phyloP scores from a whole-genome alignment of 2,113 vertebrate genomes.

The Excalfactoria chinensis region DNA sequence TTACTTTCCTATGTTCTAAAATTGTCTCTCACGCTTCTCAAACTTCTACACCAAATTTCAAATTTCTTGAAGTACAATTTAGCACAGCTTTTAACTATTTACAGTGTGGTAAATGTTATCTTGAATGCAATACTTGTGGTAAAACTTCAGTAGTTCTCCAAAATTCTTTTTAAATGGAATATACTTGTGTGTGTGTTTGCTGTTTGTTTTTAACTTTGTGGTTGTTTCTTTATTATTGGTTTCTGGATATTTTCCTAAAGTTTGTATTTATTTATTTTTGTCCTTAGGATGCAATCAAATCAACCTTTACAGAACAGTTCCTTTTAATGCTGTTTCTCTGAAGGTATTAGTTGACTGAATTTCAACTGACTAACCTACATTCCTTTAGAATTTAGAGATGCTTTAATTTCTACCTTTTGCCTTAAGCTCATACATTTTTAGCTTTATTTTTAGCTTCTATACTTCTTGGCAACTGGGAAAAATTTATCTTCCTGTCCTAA shows the following conservation, averaged over 20 bases:
- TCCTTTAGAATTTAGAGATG: slow-evolving; percentile 20
- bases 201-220: neutral
- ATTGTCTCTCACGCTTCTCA: neutral
- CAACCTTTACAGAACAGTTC: neutral
- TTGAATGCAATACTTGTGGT: neutral
- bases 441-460: neutral
- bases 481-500: neutral
- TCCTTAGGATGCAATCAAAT: slow-evolving; percentile 29
- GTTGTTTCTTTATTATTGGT: neutral
- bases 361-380: neutral
- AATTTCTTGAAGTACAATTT: neutral
- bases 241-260: neutral
- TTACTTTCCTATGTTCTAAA: neutral
- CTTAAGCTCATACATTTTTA: slow-evolving; percentile 21
- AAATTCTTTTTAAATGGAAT: neutral
- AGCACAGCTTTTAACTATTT: neutral
- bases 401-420: slow-evolving; percentile 44
- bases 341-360: slow-evolving; percentile 38
- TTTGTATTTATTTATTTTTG: slow-evolving; percentile 14
- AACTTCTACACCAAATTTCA: neutral
- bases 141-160: neutral
- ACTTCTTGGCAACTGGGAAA: neutral
- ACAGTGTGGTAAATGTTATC: neutral
- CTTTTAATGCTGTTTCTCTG: slow-evolving; percentile 33
- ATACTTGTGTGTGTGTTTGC: neutral